phyloP scores from a whole-genome alignment of 2,797 vertebrate species.

The Valencia hispanica region DNA sequence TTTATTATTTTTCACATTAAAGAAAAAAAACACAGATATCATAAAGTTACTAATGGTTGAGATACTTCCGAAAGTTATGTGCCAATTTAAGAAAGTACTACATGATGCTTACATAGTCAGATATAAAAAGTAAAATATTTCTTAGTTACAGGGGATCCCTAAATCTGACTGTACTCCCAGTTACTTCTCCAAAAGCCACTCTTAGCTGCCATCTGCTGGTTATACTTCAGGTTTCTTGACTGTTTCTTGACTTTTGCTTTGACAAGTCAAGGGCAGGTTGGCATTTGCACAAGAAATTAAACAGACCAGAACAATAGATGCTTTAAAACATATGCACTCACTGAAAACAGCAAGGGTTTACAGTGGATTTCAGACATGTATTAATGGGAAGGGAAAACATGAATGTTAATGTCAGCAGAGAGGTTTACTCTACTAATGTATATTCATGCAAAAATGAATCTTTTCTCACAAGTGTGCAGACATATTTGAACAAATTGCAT shows the following conservation, averaged over 20 bases:
- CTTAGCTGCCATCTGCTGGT: slow-evolving; percentile 75
- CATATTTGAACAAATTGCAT: not conserved
- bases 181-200: slow-evolving; percentile 27
- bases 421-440: not conserved
- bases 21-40: slow-evolving; percentile 12
- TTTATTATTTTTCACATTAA: not conserved
- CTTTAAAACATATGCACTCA: not conserved
- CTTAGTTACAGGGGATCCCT: not conserved
- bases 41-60: not conserved
- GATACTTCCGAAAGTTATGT: not conserved
- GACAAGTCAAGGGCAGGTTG: not conserved
- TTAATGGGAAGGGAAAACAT: not conserved
- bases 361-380: not conserved
- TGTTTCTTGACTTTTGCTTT: not conserved
- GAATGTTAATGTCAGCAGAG: not conserved
- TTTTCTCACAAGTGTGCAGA: not conserved
- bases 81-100: not conserved
- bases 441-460: not conserved
- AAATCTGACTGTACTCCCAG: not conserved
- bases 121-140: not conserved
- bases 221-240: not conserved
- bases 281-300: not conserved
- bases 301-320: not conserved
- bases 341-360: not conserved
- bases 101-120: not conserved